phyloP scores from a whole-genome alignment of 1,140 invertebrate species.

The Drosophila baimaii region DNA sequence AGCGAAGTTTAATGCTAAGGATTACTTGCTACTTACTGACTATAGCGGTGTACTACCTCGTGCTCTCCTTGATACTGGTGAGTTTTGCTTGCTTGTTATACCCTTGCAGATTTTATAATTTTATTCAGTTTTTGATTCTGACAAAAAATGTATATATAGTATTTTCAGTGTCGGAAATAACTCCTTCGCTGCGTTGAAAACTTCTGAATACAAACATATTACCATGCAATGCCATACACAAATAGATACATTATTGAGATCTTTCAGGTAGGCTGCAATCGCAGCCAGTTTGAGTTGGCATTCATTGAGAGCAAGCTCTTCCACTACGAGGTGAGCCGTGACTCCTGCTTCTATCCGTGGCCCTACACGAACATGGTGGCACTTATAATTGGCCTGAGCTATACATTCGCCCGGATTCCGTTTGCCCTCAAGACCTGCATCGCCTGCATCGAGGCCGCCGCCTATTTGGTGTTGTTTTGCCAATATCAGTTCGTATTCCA shows the following conservation, averaged over 20 bases:
- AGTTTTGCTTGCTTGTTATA: too few relatives aligned
- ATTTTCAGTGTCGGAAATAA: too few relatives aligned
- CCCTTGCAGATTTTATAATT: too few relatives aligned
- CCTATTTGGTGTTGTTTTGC: slow-evolving; percentile 88
- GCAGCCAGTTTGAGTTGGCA: slow-evolving; percentile 2
- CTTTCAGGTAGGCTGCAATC: slow-evolving; percentile 22
- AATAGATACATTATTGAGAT: too few relatives aligned
- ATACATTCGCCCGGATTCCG: slow-evolving; percentile 93
- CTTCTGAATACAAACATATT: too few relatives aligned
- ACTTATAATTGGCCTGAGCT: slow-evolving; percentile 90
- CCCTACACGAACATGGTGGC: slow-evolving; percentile 91
- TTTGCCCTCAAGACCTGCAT: slow-evolving; percentile 91
- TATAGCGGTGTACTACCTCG: slow-evolving; percentile 86
- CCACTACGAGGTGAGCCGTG: slow-evolving; percentile 35
- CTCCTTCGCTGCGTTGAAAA: too few relatives aligned
- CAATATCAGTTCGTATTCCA: slow-evolving; percentile 85
- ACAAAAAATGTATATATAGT: too few relatives aligned
- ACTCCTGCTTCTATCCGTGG: slow-evolving; percentile 87
- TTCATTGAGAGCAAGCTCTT: slow-evolving; percentile 49
- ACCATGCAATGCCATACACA: too few relatives aligned
- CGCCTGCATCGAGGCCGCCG: slow-evolving; percentile 86
- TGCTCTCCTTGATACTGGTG: slow-evolving; percentile 88
- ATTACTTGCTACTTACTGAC: slow-evolving; percentile 32
- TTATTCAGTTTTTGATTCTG: too few relatives aligned
- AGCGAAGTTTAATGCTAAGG: slow-evolving; percentile 25